These are phyloP conservation scores for Onychomys arenicola DNA, from an alignment of 2,797 vertebrate species.

Conservation along the genomic window DNA sequence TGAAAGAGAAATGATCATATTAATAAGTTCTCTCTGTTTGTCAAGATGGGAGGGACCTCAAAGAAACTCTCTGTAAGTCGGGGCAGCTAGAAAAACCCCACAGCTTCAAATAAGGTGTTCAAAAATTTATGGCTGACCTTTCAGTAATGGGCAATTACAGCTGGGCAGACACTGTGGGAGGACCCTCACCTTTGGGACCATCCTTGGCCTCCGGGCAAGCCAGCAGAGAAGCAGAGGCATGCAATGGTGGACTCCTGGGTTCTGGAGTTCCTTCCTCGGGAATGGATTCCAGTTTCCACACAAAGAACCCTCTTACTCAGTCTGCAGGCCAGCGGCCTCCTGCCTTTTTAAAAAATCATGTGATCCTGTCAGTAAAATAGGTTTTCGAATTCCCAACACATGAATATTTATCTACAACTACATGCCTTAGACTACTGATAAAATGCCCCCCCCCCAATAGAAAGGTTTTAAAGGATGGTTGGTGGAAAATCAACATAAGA, in stretches of 20 bases:
- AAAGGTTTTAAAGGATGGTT: neutral
- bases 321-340: neutral
- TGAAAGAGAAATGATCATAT: conserved; percentile 49
- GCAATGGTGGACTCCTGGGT: neutral
- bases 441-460: neutral
- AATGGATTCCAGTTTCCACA: conserved; percentile 18
- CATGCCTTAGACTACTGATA: neutral
- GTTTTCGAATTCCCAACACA: neutral
- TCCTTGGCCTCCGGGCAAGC: neutral
- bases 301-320: neutral
- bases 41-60: conserved; percentile 3
- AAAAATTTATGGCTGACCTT: conserved; percentile 73
- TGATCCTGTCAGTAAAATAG: neutral
- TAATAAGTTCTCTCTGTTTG: conserved; percentile 44
- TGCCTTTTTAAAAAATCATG: neutral
- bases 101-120: conserved; percentile 70
- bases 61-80: conserved; percentile 32
- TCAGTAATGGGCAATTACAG: conserved; percentile 53
- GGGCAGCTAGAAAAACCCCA: conserved; percentile 41
- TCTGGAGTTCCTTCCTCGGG: neutral
- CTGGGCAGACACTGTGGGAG: neutral
- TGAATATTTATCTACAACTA: neutral
- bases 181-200: neutral
- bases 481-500: neutral
- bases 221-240: neutral